Evolutionary conservation across 2,113 vertebrate species (phyloP).

Genomic region (Xenopus tropicalis): UCB_Xtro_10.0 CM004443.2:68295501-68296000

Average conservation of each 20-base stretch:
- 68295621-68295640: conserved; percentile 42
- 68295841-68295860: conserved; percentile 49
- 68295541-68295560: conserved; percentile 53
- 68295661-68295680: conserved; percentile 45
- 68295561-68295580: conserved; percentile 47
- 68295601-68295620: conserved; percentile 48
- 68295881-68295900: conserved; percentile 55
- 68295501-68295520: conserved; percentile 55
- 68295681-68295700: conserved; percentile 47
- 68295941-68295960: conserved; percentile 35
- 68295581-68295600: conserved; percentile 52
- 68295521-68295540: conserved; percentile 55
- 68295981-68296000: conserved; percentile 60
- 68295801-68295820: conserved; percentile 54
- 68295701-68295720: conserved; percentile 54
- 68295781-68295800: conserved; percentile 59
- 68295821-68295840: conserved; percentile 53
- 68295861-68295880: conserved; percentile 52
- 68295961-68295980: conserved; percentile 49
- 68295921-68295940: conserved; percentile 51
- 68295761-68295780: conserved; percentile 51
- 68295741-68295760: conserved; percentile 45
- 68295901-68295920: conserved; percentile 53
- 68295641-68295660: conserved; percentile 26
- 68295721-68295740: conserved; percentile 60